Evolutionary conservation across 2,797 vertebrate genomes (phyloP).

Genomic region (Choloepus didactylus): DNA sequence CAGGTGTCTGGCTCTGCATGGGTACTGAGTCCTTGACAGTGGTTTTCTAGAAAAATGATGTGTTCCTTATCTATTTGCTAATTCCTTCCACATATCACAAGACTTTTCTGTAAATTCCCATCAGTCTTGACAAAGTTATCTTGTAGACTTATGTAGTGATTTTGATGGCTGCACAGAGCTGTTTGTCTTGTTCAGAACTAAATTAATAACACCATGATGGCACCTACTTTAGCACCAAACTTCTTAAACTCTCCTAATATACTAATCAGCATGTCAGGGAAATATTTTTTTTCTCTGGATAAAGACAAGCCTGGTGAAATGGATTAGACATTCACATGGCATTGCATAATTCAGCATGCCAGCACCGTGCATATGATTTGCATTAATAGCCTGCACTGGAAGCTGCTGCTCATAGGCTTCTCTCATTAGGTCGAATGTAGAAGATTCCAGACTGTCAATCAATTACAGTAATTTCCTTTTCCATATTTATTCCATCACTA

Average conservation of each 20-base stretch:
- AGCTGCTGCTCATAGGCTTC: slow-evolving; percentile 85
- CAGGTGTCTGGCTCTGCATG: slow-evolving; percentile 70
- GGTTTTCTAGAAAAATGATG: slow-evolving; percentile 81
- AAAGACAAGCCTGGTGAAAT: slow-evolving; percentile 88
- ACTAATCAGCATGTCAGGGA: slow-evolving; percentile 89
- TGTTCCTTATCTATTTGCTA: slow-evolving; percentile 82
- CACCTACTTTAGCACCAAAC: slow-evolving; percentile 84
- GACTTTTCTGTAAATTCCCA: slow-evolving; percentile 84
- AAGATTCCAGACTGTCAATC: slow-evolving; percentile 91
- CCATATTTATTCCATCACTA: slow-evolving; percentile 90
- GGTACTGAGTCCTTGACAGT: slow-evolving; percentile 63
- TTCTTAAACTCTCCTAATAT: slow-evolving; percentile 88
- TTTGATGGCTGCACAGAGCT: slow-evolving; percentile 83
- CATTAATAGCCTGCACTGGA: slow-evolving; percentile 88
- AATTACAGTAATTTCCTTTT: slow-evolving; percentile 91
- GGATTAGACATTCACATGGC: slow-evolving; percentile 89
- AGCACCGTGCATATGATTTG: slow-evolving; percentile 89
- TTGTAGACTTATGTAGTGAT: slow-evolving; percentile 84
- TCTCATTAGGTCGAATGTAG: slow-evolving; percentile 89
- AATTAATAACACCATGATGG: slow-evolving; percentile 85
- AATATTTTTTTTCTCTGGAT: slow-evolving; percentile 86
- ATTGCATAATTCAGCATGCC: slow-evolving; percentile 90
- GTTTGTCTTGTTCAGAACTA: slow-evolving; percentile 88
- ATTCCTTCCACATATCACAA: slow-evolving; percentile 78
- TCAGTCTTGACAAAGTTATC: slow-evolving; percentile 85